Percentiles rank a stretch among this genome's conserved stretches.
phyloP scores from a whole-genome alignment of 2,888 invertebrate species.

The Myopa testacea region DNA sequence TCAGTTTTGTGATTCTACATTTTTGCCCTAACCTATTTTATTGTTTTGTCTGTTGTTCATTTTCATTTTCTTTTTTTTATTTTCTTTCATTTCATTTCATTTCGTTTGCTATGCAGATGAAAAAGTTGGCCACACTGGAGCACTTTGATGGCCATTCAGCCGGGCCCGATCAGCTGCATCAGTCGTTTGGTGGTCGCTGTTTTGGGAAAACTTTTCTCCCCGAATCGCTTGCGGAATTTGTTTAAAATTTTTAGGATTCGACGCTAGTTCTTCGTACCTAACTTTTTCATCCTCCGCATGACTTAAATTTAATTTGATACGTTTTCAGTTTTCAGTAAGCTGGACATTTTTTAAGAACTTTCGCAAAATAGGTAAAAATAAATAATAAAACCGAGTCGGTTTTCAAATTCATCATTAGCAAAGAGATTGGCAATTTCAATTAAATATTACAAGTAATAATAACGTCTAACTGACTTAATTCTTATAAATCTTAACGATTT shows the following conservation, averaged over 20 bases:
- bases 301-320: not conserved
- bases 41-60: too few species aligned
- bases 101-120: not conserved
- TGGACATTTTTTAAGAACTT: too few species aligned
- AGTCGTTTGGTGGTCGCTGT: not conserved
- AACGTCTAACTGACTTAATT: too few species aligned
- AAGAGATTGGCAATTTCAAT: too few species aligned
- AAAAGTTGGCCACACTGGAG: not conserved
- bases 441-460: too few species aligned
- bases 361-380: too few species aligned
- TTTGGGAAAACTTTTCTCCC: not conserved
- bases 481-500: too few species aligned
- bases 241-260: not conserved
- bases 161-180: not conserved
- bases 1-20: not conserved
- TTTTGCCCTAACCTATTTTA: too few species aligned
- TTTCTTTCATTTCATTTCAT: not conserved
- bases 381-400: too few species aligned
- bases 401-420: too few species aligned
- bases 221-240: not conserved
- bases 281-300: not conserved
- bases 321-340: too few species aligned
- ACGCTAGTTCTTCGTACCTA: not conserved
- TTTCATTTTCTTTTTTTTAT: too few species aligned
- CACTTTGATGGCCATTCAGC: not conserved